Percentiles rank a stretch among this genome's conserved stretches.
These are phyloP conservation scores for Escarpia spicata DNA, from an alignment of 2,888 invertebrate species.

Conservation along the genomic window DNA sequence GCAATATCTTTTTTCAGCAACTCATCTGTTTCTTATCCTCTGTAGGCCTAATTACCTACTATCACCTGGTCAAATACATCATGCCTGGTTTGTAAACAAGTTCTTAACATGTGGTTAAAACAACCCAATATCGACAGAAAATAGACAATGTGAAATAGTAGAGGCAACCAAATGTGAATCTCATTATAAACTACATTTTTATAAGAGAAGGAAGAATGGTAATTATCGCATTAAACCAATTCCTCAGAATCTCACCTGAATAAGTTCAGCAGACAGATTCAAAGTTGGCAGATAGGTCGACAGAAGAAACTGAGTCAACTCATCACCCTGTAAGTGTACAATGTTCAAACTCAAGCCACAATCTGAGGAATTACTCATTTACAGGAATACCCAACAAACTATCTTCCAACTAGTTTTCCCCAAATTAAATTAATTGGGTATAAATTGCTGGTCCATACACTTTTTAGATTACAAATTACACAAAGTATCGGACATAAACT, in stretches of 20 bases:
- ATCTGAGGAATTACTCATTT: not conserved
- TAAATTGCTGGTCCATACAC: not conserved
- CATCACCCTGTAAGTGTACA: constrained; percentile 60
- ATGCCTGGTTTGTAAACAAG: not conserved
- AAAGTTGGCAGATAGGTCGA: constrained; percentile 66
- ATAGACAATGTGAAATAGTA: not conserved
- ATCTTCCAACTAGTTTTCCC: not conserved
- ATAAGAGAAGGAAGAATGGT: not conserved
- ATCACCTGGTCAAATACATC: not conserved
- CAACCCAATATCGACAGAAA: not conserved
- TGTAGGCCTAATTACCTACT: not conserved
- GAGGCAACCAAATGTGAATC: not conserved
- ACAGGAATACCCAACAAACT: not conserved
- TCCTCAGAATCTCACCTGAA: constrained; percentile 43
- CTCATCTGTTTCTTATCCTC: not conserved
- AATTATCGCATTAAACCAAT: not conserved
- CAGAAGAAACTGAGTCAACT: constrained; percentile 65
- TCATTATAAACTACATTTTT: not conserved
- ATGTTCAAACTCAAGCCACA: not conserved
- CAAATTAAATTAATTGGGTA: not conserved
- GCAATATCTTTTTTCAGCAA: not conserved
- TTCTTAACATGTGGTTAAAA: not conserved
- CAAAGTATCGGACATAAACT: not conserved
- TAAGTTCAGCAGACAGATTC: constrained; percentile 62
- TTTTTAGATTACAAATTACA: not conserved